Evolutionary conservation across 1,140 invertebrate species (phyloP).

Genomic region (Caenorhabditis elegans): DNA sequence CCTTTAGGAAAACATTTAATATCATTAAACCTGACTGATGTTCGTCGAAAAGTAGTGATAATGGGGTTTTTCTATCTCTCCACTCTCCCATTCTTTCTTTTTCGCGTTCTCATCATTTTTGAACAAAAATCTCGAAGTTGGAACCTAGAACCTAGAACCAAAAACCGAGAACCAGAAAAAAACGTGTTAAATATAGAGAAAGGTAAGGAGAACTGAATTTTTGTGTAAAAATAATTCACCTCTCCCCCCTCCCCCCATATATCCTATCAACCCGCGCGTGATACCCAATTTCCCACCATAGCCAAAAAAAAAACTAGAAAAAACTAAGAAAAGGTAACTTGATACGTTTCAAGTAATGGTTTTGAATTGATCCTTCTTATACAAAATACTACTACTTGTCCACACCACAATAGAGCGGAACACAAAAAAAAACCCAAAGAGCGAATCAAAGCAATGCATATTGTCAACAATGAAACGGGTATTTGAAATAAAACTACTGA

Average conservation of each 20-base stretch:
- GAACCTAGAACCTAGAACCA: neutral
- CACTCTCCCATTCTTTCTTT: no score
- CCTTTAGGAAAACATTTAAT: neutral
- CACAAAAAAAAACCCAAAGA: conserved; percentile 28
- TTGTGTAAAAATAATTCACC: conserved; percentile 7
- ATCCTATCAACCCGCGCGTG: neutral
- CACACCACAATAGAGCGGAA: neutral
- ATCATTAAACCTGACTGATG: neutral
- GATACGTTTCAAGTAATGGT: conserved; percentile 14
- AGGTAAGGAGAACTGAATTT: neutral
- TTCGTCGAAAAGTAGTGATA: neutral
- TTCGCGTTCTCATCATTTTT: no score
- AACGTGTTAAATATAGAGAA: neutral
- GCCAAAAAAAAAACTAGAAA: neutral
- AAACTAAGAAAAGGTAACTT: neutral
- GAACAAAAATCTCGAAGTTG: no score
- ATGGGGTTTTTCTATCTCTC: neutral
- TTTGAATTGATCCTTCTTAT: neutral
- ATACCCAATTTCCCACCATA: neutral
- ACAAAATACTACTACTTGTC: conserved; percentile 12
- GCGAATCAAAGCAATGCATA: neutral
- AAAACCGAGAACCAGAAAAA: neutral
- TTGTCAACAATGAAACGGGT: conserved; percentile 24
- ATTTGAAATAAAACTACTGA: neutral
- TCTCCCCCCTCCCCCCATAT: neutral